Conservation (phyloP, 30 jellyfish, hydroid and myxozoan genomes). For the Sanderia malayensis region DNA sequence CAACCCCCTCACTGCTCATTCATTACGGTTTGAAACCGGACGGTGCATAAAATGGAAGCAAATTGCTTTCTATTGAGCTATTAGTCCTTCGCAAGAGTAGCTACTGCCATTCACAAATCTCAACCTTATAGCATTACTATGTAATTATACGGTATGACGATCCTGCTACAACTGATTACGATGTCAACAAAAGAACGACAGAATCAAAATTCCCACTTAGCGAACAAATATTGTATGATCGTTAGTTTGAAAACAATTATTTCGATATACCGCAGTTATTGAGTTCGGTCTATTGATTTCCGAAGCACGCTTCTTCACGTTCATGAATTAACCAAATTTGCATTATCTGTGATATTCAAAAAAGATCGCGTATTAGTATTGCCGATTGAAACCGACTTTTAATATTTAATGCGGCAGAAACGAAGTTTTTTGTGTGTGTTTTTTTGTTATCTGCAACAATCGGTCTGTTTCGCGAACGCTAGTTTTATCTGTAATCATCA, state of each 20-base stretch:
- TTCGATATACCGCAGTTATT: not conserved
- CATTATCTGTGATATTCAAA: not conserved
- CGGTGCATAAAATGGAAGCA: too few species aligned
- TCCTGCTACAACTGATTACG: not conserved
- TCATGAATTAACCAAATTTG: not conserved
- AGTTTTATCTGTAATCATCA: not conserved
- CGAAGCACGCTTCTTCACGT: not conserved
- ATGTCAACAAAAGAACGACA: too few species aligned
- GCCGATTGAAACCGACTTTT: conserved; percentile 31
- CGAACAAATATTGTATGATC: not conserved
- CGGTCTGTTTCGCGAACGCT: not conserved
- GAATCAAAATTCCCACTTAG: too few species aligned
- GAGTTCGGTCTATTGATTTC: not conserved
- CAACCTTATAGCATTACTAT: too few species aligned
- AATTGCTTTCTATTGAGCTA: too few species aligned
- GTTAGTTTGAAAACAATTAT: too few species aligned
- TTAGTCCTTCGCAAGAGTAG: too few species aligned
- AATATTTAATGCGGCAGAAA: conserved; percentile 27
- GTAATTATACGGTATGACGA: not conserved
- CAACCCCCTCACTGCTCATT: too few species aligned
- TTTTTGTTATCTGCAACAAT: not conserved
- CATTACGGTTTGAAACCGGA: too few species aligned
- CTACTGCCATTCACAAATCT: too few species aligned
- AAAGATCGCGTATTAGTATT: conserved; percentile 1
- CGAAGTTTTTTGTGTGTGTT: not conserved